Evolutionary conservation across 2,888 invertebrate genomes (phyloP).

Genomic region (Polylopha cassiicola): DNA sequence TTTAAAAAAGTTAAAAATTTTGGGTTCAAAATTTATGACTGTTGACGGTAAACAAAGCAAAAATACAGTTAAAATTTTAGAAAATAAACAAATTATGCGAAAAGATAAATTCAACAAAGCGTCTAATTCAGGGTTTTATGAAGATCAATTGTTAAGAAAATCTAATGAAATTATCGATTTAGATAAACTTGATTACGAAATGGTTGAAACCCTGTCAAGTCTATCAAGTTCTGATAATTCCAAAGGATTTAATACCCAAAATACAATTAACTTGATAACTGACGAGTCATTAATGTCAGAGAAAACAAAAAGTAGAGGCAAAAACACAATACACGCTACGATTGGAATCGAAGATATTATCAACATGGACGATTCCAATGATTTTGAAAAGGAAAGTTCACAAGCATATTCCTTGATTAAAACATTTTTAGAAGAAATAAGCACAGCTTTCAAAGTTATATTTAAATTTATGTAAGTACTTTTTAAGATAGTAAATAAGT

Average conservation of each 20-base stretch:
- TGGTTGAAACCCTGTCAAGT: neutral
- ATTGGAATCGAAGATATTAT: neutral
- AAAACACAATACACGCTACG: no score
- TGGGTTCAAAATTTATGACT: slow-evolving; percentile 29
- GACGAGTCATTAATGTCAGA: no score
- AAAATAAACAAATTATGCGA: slow-evolving; percentile 29
- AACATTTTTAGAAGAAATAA: slow-evolving; percentile 38
- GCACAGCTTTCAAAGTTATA: slow-evolving; percentile 33
- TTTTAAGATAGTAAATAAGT: no score
- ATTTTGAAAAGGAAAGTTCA: slow-evolving; percentile 34
- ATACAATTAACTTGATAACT: no score
- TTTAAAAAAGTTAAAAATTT: slow-evolving; percentile 36
- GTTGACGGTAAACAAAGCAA: slow-evolving; percentile 12
- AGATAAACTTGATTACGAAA: slow-evolving; percentile 21
- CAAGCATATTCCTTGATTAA: slow-evolving; percentile 31
- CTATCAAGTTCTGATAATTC: slow-evolving; percentile 2
- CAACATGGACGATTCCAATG: slow-evolving; percentile 15
- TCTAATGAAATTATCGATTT: slow-evolving; percentile 7
- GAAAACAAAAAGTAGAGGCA: no score
- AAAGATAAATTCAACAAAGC: slow-evolving; percentile 18
- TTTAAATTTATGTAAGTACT: slow-evolving; percentile 50
- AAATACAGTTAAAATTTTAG: neutral
- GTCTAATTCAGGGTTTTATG: slow-evolving; percentile 30
- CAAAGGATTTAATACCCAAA: no score
- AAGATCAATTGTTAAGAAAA: slow-evolving; percentile 25